Percentiles rank a stretch among this genome's conserved stretches.
These are phyloP conservation scores for Eilema sororculum DNA, from an alignment of 2,888 invertebrate genomes.

Conservation along the genomic window DNA sequence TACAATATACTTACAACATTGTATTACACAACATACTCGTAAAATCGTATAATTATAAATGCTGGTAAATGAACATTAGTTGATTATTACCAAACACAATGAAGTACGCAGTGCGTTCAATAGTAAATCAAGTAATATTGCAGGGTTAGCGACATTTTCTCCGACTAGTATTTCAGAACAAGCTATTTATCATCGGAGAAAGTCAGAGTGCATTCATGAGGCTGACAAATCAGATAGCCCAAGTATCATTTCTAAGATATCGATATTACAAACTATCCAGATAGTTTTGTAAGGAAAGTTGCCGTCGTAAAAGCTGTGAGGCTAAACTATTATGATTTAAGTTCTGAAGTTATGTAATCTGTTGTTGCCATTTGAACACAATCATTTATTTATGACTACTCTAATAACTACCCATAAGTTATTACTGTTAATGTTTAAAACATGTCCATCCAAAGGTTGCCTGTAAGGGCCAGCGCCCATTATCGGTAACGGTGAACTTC, in stretches of 20 bases:
- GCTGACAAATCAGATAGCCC: constrained; percentile 31
- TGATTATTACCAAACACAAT: too few species aligned
- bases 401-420: too few species aligned
- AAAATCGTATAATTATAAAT: too few species aligned
- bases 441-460: too few species aligned
- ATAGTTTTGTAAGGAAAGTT: neutral
- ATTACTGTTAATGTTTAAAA: too few species aligned
- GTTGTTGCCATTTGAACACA: neutral
- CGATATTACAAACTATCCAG: neutral
- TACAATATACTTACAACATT: too few species aligned
- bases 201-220: constrained; percentile 34
- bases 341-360: neutral
- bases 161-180: constrained; percentile 31
- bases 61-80: too few species aligned
- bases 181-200: constrained; percentile 37
- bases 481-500: too few species aligned
- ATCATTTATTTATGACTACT: neutral
- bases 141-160: constrained; percentile 28
- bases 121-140: constrained; percentile 28
- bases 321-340: neutral
- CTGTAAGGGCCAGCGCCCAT: too few species aligned
- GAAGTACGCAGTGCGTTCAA: too few species aligned
- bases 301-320: constrained; percentile 8
- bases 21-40: too few species aligned
- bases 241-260: constrained; percentile 19